Base-by-base conservation (phyloP, 2,113 vertebrate species). In the Amphiprion ocellaris region DNA sequence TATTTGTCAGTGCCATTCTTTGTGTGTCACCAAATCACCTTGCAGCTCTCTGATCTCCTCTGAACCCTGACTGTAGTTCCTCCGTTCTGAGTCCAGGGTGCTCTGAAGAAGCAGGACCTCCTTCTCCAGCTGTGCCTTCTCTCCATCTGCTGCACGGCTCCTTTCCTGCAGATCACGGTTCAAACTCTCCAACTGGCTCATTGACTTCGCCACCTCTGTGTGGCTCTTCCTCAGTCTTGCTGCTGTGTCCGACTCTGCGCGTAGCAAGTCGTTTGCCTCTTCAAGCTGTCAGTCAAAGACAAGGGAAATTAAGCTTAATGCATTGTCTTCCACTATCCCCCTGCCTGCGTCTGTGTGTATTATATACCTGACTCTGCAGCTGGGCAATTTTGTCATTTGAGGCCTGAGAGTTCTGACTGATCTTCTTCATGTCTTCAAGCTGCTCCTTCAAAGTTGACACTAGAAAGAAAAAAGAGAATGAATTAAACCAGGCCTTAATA, bases 381-480 rank as follows among this genome's bases (percentile, higher is more conserved):
- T 99, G 98, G 46, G 84, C 72, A 73, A 99, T 95, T 92, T 99
- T 99, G 81, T 99, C 98, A 91, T 96, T 97, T 68, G 96, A 95
- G 69, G 96, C 95, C 85, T 99, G 98, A 12, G 97, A 98, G 94
- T 96, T 97, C 72, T 99, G 97, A 85, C 93, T 98, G 60, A 96
- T 94, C 92, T 97, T 99, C 93, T 95, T 97, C 93, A 99, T 92
- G 79, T 98, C 97, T 93, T 99, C 98, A 87, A 98, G 94, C 81
- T 99, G 98, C 91, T 99, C 98, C 87, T 97, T 99, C 87, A 99
- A 92, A n/a, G 95, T 97, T 49, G 97, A 97, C 80, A 97, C 98
- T 99, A 81, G 54, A 91, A 52, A 90, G 37, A 76, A 56, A 83
- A 67, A 89, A 54, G 44, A 85, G n/a, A 37, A 49, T 64, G 12